These are phyloP conservation scores for Cyprinus carpio DNA, from an alignment of 2,113 vertebrate genomes.

Conservation along the genomic window DNA sequence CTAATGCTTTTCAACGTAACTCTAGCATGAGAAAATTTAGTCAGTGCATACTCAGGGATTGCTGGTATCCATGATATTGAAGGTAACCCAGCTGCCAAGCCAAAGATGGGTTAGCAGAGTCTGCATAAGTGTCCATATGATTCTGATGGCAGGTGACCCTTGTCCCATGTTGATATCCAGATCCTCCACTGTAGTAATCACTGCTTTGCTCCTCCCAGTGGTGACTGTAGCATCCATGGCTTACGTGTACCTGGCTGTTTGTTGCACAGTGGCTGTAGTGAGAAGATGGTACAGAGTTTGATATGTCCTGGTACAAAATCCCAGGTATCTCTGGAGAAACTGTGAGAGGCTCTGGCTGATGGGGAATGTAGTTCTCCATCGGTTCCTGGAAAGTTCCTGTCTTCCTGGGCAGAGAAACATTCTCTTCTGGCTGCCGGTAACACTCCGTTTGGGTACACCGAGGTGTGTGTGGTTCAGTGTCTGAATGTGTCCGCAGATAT, in stretches of 20 bases:
- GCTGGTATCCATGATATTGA: constrained; percentile 69
- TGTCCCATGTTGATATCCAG: constrained; percentile 51
- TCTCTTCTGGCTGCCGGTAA: constrained; percentile 15
- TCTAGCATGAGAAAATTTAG: background rate
- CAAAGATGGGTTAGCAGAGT: constrained; percentile 18
- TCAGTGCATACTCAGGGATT: constrained; percentile 65
- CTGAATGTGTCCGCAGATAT: constrained; percentile 74
- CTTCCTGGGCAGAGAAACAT: accelerated
- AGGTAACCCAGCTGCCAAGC: constrained; percentile 70
- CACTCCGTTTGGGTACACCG: constrained; percentile 82
- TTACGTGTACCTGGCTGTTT: background rate
- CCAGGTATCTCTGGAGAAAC: constrained; percentile 36
- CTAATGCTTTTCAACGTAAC: background rate
- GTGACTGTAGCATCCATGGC: constrained; percentile 40
- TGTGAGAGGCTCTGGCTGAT: constrained; percentile 31
- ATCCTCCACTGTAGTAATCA: constrained; percentile 33
- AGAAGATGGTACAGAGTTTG: constrained; percentile 41
- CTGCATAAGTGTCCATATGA: constrained; percentile 47
- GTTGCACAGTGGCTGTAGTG: constrained; percentile 14
- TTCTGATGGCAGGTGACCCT: constrained; percentile 60
- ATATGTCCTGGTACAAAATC: background rate
- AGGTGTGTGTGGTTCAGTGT: constrained; percentile 48
- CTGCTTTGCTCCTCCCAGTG: constrained; percentile 43
- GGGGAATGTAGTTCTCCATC: constrained; percentile 41
- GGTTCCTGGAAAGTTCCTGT: constrained; percentile 22